phyloP scores from a whole-genome alignment of 1,140 invertebrate species.

The Chelonus insularis region DNA sequence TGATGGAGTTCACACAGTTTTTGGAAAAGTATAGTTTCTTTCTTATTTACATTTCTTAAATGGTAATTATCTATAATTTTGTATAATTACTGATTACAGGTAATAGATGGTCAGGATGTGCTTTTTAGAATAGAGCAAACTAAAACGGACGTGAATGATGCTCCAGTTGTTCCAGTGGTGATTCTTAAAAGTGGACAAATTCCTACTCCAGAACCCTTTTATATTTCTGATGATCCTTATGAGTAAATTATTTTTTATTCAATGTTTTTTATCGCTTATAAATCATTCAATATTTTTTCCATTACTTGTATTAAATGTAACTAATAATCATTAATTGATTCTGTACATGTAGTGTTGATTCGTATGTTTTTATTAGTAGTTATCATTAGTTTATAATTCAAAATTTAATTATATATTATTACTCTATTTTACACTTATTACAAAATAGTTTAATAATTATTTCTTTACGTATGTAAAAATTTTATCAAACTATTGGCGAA shows the following conservation, averaged over 20 bases:
- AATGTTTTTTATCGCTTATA: too few species aligned
- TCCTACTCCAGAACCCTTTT: slow-evolving; percentile 64
- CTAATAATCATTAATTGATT: too few species aligned
- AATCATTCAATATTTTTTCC: too few species aligned
- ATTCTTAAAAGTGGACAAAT: slow-evolving; percentile 70
- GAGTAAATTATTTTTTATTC: slow-evolving; percentile 68
- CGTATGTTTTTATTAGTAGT: too few species aligned
- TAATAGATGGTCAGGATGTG: slow-evolving; percentile 78
- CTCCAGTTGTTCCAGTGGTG: slow-evolving; percentile 67
- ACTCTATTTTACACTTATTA: too few species aligned
- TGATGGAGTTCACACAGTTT: slow-evolving; percentile 89
- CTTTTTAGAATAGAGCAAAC: slow-evolving; percentile 84
- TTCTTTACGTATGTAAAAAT: too few species aligned
- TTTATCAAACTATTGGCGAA: neutral
- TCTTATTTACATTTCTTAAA: neutral
- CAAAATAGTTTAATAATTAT: too few species aligned
- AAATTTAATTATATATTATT: too few species aligned
- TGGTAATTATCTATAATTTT: too few species aligned
- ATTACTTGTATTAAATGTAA: too few species aligned
- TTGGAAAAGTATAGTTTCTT: slow-evolving; percentile 78
- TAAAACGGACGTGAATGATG: slow-evolving; percentile 75
- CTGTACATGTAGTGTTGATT: too few species aligned
- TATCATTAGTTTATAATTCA: too few species aligned
- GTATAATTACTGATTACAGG: slow-evolving; percentile 54
- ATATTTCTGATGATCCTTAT: slow-evolving; percentile 71